Evolutionary conservation across 2,113 vertebrate genomes (phyloP), one percentile per base, ranked within the genome.

Genomic region (Anguilla rostrata): DNA sequence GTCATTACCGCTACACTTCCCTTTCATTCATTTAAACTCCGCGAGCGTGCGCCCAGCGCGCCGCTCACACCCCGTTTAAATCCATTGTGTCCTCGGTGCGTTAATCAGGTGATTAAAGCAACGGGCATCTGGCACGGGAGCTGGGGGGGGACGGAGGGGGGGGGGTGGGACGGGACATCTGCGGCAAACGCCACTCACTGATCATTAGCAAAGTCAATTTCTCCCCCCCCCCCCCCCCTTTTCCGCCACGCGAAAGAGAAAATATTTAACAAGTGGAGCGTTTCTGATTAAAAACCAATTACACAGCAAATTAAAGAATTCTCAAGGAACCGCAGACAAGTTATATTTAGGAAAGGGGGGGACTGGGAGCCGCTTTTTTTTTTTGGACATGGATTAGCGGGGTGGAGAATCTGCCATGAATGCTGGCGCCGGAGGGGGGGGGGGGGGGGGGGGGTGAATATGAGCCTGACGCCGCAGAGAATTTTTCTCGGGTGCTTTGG

Each of bases 281-380:
- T 86, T 86, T 90, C 83, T 88, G 89, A 90, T 90, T 91, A 87
- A 90, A 91, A 90, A 87, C 86, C 85, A 89, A 90, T 91, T 91
- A 91, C 87, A 90, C 87, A 87, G 84, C 87, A 89, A 87, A 88
- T 91, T 86, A 89, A 29, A 15, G 78, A 85, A 84, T 81, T 89
- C 85, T 84, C 85, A 71, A 39, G 43, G 56, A 86, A 87, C n/a
- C 3, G 46, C 66, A 56, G 82, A 53, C 41, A 18, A 22, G 84
- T 82, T 87, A 88, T 88, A 84, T 89, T 89, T 87, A 86, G 34
- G 34, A 34, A 34, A 34, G 90, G 88, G 56, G 56, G 49, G 87
- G 34, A 85, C 84, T 18, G 43, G 8, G 39, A 34, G 56, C 53
- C 22, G 39, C 15, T 34, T 34, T 34, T 34, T 34, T 34, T 34